Base-by-base conservation (phyloP, 1,140 invertebrate species). In the Agraylea sexmaculata region DNA sequence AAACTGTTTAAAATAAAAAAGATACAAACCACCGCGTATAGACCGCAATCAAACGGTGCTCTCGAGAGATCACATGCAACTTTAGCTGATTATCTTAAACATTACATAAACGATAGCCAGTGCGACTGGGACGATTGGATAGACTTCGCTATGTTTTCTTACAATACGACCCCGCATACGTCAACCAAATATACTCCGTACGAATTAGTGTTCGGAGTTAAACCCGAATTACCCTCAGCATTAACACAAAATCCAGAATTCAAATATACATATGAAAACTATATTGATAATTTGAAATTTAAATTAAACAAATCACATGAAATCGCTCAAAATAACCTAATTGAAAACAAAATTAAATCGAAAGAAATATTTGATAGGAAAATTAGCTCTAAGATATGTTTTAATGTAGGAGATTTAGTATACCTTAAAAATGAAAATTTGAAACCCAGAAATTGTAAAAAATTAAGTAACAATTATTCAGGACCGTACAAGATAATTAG, bases 161-260 rank as follows among this genome's bases (percentile, higher is more conserved):
- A 28, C 21, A 38, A 29, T 12, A 38, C 37, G 4, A 16, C 25
- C 6, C 1, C 25, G 4, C 36, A 46, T 15, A 53, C 54, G 1
- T 50, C 52, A 3, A 41, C 52, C n/a, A 54, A 53, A 8, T 62
- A 42, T 13, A 55, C 57, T 2, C 62, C 67, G 2, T 64, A 57
- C 38, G 56, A 62, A 49, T 23, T 68, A 16, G 6, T 68, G 6
- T 62, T 58, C 40, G 59, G 63, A 16, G 12, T 44, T 30, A 53
- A 58, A 39, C 43, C 59, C 4, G 27, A 22, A 19, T 16, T 59
- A 17, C 52, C 55, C 5, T 48, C 37, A 33, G 34, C 32, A 11
- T 13, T 53, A 19, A 46, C 30, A 23, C 11, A 34, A 44, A 22
- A 38, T 28, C 46, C 51, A 20, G 43, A 51, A 40, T n/a, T n/a